Percentiles rank a stretch among this genome's conserved stretches.
Evolutionary conservation across 2,797 vertebrate genomes (phyloP).

Genomic region (Thaleichthys pacificus): DNA sequence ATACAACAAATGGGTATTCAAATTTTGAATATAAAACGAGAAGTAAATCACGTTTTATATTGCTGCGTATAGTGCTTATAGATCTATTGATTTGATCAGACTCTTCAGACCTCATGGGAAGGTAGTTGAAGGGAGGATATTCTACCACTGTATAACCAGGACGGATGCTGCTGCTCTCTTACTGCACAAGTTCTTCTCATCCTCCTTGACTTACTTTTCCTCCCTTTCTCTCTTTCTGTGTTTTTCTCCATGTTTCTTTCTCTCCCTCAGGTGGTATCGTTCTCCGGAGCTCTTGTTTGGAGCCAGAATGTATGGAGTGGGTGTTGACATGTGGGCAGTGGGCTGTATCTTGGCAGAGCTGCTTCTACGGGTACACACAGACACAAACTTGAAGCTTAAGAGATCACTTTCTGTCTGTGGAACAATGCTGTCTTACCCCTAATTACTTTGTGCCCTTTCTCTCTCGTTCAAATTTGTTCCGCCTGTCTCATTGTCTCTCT

Average conservation of each 20-base stretch:
- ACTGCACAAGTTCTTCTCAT: not conserved
- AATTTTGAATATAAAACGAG: too few species aligned
- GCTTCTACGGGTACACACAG: conserved; percentile 83
- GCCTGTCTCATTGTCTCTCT: not conserved
- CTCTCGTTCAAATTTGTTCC: not conserved
- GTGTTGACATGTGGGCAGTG: conserved; percentile 98
- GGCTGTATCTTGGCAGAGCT: conserved; percentile 96
- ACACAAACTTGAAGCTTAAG: not conserved
- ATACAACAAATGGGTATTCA: too few species aligned
- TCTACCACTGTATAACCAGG: too few species aligned
- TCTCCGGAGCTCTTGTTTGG: conserved; percentile 95
- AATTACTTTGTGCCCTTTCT: too few species aligned
- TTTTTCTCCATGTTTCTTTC: conserved; percentile 19
- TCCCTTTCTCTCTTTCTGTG: not conserved
- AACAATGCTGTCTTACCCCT: not conserved
- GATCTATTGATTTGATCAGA: too few species aligned
- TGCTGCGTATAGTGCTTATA: too few species aligned
- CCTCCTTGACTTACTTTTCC: not conserved
- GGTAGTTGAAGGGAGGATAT: too few species aligned
- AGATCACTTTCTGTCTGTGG: not conserved
- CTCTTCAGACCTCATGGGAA: too few species aligned
- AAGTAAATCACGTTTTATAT: too few species aligned
- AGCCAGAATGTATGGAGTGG: conserved; percentile 95
- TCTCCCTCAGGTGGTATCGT: conserved; percentile 88
- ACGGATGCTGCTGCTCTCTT: not conserved